Evolutionary conservation across 2,888 invertebrate genomes (phyloP), one percentile per base, ranked within the genome.

Genomic region (Tachina lurida): DNA sequence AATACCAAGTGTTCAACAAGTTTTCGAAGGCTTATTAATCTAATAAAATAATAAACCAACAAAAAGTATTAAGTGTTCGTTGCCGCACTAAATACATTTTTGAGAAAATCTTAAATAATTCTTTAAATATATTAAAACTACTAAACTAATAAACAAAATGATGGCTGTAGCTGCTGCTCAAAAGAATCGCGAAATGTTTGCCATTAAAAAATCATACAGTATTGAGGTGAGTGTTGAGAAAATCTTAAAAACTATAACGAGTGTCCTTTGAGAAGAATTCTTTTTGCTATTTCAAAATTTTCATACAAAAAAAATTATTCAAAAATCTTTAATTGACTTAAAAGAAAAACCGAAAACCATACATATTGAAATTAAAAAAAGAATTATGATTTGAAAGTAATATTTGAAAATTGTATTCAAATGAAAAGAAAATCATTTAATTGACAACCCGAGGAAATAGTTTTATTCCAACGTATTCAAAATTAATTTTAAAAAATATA

Each of bases 181-280:
- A 94, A 97, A 97, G 94, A 98, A 97, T 94, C 96, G 98, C 93
- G 97, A 98, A 94, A 96, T 97, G 96, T 98, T 98, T 95, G 97
- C 98, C 93, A 98, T 98, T 94, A 98, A 98, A 94, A 98, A 98
- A 93, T 97, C 97, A 89, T 98, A 98, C 95, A 98, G 97, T 94
- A 97, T 98, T 93, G 98, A 98, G 97, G 98, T 98, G 94, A 96
- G 96, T 94, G 68, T 68, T 74, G 65, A 65, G 49, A 68, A 43
- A 56, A n/a, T 63, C 10, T 43, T 10, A 19, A 56, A n/a, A 45
- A 43, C 49, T 41, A 80, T 10, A 1, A 10, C 7, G 5, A 63
- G 49, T 63, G 10, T 62, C 63, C 67, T 56, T 22, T 13, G 19
- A 9, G 17, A 43, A 68, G 2, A 43, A 4, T 58, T 58, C 19